Percentiles rank a stretch among this genome's conserved stretches.
Evolutionary conservation across 2,797 vertebrate species (phyloP).

Genomic region (Cossypha niveicapilla): DNA sequence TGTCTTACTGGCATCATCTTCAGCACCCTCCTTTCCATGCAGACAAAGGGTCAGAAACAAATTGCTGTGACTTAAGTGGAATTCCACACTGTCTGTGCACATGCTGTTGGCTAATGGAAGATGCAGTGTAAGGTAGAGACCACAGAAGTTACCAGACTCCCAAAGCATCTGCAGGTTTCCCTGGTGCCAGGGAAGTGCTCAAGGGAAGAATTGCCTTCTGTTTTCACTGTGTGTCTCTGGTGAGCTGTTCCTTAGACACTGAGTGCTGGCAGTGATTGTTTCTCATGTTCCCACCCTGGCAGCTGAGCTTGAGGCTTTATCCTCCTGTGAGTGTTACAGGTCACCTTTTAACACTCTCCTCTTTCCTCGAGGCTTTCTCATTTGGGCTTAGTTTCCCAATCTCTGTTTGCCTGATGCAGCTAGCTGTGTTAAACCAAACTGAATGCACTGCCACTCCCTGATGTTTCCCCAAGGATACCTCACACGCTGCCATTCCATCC

Average conservation of each 20-base stretch:
- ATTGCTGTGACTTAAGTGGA: background rate
- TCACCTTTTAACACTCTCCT: background rate
- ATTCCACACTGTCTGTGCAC: background rate
- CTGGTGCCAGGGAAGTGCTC: background rate
- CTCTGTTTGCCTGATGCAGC: background rate
- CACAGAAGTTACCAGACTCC: background rate
- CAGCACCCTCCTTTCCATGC: background rate
- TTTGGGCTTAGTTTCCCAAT: background rate
- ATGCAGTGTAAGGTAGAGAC: background rate
- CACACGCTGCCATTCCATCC: background rate
- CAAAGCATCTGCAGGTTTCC: background rate
- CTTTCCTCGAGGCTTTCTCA: background rate
- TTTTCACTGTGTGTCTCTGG: background rate
- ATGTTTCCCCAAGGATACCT: slow-evolving; percentile 43
- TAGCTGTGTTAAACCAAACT: background rate
- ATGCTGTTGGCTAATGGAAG: background rate
- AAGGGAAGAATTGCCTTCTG: background rate
- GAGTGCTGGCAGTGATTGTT: background rate
- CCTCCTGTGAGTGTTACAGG: background rate
- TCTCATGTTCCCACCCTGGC: background rate
- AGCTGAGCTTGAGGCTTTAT: background rate
- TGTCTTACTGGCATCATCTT: background rate
- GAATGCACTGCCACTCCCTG: slow-evolving; percentile 14
- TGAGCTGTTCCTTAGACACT: background rate
- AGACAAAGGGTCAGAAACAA: background rate